These are phyloP conservation scores for Drosophila antonietae DNA, from an alignment of 2,888 invertebrate genomes.

Conservation along the genomic window DNA sequence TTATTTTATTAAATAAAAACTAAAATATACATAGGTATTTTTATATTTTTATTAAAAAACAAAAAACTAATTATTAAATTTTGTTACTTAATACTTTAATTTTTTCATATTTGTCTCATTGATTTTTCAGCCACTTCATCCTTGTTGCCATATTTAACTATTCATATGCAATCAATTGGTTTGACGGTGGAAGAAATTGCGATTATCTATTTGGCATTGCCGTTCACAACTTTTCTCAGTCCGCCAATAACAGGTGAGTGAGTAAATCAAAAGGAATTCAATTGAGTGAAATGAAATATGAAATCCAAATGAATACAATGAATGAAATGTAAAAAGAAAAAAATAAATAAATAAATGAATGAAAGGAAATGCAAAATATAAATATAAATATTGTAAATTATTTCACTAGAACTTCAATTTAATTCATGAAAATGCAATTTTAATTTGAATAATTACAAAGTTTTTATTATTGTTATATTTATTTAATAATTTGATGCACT, in stretches of 20 bases:
- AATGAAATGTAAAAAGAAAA: neutral
- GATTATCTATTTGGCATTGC: constrained; percentile 93
- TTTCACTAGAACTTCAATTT: neutral
- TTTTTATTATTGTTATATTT: too few species aligned
- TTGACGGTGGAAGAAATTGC: constrained; percentile 94
- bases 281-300: neutral
- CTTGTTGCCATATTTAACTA: constrained; percentile 93
- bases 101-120: neutral
- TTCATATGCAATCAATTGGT: constrained; percentile 95
- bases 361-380: neutral
- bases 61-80: too few species aligned
- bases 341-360: neutral
- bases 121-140: constrained; percentile 90
- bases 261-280: neutral
- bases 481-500: neutral
- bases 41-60: too few species aligned
- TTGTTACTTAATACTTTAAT: neutral
- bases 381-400: neutral
- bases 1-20: too few species aligned
- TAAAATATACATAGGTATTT: too few species aligned
- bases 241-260: constrained; percentile 91
- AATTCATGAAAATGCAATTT: neutral
- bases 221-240: constrained; percentile 93
- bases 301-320: neutral
- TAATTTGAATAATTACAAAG: neutral